phyloP scores from a whole-genome alignment of 2,113 vertebrate genomes.

The Prunella himalayana region DNA sequence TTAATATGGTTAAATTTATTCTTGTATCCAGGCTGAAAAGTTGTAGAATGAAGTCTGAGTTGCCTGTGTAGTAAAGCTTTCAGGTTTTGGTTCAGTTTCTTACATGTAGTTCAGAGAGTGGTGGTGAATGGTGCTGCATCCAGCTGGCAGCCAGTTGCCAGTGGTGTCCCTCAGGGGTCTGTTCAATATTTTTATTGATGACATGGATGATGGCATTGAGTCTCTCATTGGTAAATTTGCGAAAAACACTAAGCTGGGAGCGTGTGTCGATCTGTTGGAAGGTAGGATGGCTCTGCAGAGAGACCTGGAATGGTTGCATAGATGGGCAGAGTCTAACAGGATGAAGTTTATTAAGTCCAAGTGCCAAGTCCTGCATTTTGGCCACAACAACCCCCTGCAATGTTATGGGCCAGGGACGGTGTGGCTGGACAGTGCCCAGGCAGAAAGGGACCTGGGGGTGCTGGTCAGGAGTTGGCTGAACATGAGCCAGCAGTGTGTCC shows the following conservation, averaged over 20 bases:
- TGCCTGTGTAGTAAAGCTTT: not conserved
- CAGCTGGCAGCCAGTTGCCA: not conserved
- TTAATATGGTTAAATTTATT: not conserved
- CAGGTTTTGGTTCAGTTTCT: not conserved
- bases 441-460: not conserved
- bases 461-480: not conserved
- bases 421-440: not conserved
- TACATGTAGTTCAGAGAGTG: not conserved
- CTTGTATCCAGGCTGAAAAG: not conserved
- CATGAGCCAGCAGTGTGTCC: not conserved
- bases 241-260: not conserved
- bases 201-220: not conserved
- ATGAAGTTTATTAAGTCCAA: not conserved
- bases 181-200: not conserved
- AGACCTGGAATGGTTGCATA: not conserved
- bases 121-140: not conserved
- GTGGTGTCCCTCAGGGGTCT: not conserved
- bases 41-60: not conserved
- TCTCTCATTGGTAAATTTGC: not conserved
- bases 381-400: not conserved
- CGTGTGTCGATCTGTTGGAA: fast-evolving
- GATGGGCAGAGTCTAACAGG: not conserved
- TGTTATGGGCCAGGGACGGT: fast-evolving
- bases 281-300: not conserved
- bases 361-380: not conserved